These are phyloP conservation scores for Andrena fulva DNA, from an alignment of 2,888 invertebrate species.

Conservation along the genomic window DNA sequence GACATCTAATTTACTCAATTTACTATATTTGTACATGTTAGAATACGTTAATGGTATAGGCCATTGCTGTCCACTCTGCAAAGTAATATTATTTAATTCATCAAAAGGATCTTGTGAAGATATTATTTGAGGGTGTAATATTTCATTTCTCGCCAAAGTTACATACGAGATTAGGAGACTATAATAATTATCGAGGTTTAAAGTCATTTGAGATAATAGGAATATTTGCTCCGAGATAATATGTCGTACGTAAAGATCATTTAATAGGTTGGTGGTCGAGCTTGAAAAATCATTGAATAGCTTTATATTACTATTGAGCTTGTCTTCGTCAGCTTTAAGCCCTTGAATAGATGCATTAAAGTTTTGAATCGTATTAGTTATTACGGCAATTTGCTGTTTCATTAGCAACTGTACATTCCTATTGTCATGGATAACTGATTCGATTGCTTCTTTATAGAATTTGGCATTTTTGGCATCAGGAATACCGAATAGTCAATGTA, in stretches of 20 bases:
- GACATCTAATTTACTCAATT: not conserved
- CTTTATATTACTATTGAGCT: slow-evolving; percentile 18
- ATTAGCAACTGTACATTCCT: not conserved
- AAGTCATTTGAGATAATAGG: not conserved
- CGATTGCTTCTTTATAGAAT: slow-evolving; percentile 15
- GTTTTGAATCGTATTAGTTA: slow-evolving; percentile 17
- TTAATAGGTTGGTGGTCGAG: not conserved
- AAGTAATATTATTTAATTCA: not conserved
- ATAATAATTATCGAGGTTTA: slow-evolving; percentile 3
- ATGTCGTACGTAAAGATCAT: not conserved
- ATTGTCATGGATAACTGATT: slow-evolving; percentile 3
- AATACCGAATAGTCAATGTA: slow-evolving; percentile 5
- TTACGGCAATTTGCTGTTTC: slow-evolving; percentile 12
- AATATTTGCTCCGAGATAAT: slow-evolving; percentile 14
- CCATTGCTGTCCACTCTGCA: slow-evolving; percentile 4
- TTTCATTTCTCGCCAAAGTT: not conserved
- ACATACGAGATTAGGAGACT: slow-evolving; percentile 5
- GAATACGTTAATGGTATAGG: not conserved
- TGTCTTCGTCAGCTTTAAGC: slow-evolving; percentile 1
- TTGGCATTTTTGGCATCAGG: slow-evolving; percentile 8
- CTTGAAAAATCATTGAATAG: not conserved
- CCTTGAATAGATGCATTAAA: slow-evolving; percentile 18
- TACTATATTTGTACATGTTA: slow-evolving; percentile 9
- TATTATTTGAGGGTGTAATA: slow-evolving; percentile 13
- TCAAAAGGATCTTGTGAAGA: not conserved